Evolutionary conservation across 2,113 vertebrate species (phyloP).

Genomic region (Oreocharis arfaki): DNA sequence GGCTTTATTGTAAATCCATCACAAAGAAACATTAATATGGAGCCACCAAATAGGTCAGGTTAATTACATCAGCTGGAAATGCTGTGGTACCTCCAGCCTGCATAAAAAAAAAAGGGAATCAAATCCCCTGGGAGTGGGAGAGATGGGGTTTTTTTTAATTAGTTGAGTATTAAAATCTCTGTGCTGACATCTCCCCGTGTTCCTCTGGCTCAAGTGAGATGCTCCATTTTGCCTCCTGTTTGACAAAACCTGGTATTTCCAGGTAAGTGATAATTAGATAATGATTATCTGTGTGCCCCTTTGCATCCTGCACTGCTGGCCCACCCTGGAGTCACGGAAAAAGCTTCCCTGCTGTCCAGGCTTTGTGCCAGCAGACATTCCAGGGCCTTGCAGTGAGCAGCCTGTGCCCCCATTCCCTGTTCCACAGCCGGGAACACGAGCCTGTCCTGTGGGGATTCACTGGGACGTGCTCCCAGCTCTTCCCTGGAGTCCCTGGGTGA

Average conservation of each 20-base stretch:
- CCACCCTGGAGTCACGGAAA: background rate
- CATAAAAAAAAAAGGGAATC: background rate
- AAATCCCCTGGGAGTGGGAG: background rate
- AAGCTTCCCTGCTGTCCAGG: background rate
- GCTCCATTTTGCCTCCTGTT: background rate
- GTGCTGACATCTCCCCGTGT: background rate
- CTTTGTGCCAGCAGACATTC: background rate
- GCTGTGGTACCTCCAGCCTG: conserved; percentile 21
- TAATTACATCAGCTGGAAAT: conserved; percentile 50
- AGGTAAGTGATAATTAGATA: background rate
- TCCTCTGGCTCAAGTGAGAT: background rate
- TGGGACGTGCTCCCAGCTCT: background rate
- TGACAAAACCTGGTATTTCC: background rate
- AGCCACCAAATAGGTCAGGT: conserved; percentile 36
- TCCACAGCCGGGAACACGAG: background rate
- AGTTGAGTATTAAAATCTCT: background rate
- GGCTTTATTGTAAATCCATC: conserved; percentile 37
- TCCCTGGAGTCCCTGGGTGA: background rate
- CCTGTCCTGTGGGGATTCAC: background rate
- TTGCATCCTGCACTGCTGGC: background rate
- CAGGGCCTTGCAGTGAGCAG: background rate
- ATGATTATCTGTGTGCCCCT: background rate
- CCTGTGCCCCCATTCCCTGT: background rate
- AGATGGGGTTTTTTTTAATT: background rate
- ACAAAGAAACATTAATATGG: background rate